A percentile compares a stretch with the other conserved stretches of the same genome.
These are phyloP conservation scores for Pterocles orientalis DNA, from an alignment of 2,113 vertebrate genomes.

Conservation along the genomic window DNA sequence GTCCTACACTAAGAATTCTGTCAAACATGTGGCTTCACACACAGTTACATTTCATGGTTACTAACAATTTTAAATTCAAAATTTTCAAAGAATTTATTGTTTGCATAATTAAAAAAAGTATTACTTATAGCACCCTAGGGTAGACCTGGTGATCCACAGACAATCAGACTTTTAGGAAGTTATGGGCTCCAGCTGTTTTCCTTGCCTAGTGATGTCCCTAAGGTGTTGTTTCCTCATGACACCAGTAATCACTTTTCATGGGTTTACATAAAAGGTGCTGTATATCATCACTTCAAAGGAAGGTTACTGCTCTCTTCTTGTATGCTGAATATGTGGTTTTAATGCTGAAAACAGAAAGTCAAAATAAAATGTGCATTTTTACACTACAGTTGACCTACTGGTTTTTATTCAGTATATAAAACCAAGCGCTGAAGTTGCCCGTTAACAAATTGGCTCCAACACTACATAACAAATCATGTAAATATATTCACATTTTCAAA, in stretches of 20 bases:
- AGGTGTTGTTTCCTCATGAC: neutral
- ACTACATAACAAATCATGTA: neutral
- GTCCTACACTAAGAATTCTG: neutral
- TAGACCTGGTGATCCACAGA: neutral
- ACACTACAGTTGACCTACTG: neutral
- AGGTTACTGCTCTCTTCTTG: slow-evolving; percentile 10
- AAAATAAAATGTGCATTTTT: neutral
- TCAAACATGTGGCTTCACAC: neutral
- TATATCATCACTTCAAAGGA: slow-evolving; percentile 41
- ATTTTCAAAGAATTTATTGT: neutral
- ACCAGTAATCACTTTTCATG: slow-evolving; percentile 29
- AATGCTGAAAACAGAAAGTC: neutral
- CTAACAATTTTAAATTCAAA: neutral
- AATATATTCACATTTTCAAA: neutral
- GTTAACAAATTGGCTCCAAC: neutral
- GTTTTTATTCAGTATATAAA: neutral
- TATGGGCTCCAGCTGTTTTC: slow-evolving; percentile 27
- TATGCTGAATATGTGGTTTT: neutral
- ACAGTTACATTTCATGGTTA: neutral
- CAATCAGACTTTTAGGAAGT: neutral
- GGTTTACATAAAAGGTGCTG: slow-evolving; percentile 26
- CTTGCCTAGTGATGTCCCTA: neutral
- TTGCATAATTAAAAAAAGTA: neutral
- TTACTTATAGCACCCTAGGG: neutral
- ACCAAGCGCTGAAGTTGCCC: neutral